A percentile compares a stretch with the other conserved stretches of the same genome.
phyloP scores from a whole-genome alignment of 1,140 invertebrate species.

The Capitella teleta region DNA sequence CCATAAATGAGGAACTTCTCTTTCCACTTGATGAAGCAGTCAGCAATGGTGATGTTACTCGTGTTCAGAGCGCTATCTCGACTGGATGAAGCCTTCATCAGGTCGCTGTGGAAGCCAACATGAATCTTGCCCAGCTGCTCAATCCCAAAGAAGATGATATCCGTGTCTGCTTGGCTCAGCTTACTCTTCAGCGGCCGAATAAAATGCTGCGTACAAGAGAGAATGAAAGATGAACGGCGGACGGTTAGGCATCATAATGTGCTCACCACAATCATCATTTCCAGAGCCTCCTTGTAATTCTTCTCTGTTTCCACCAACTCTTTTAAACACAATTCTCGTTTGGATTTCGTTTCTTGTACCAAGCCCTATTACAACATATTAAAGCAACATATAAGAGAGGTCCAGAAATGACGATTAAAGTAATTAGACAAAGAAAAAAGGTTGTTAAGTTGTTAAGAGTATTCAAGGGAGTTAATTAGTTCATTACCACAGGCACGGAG shows the following conservation, averaged over 20 bases:
- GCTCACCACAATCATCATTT: constrained; percentile 53
- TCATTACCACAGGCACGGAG: neutral
- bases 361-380: no score
- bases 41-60: constrained; percentile 29
- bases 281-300: constrained; percentile 89
- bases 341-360: constrained; percentile 35
- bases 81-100: constrained; percentile 56
- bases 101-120: constrained; percentile 64
- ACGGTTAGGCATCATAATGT: neutral
- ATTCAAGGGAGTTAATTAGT: no score
- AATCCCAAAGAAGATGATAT: constrained; percentile 76
- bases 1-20: constrained; percentile 87
- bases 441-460: no score
- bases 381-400: no score
- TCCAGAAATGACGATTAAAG: no score
- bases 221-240: neutral
- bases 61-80: constrained; percentile 16
- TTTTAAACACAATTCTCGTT: constrained; percentile 87
- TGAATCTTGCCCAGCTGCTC: constrained; percentile 82
- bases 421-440: no score
- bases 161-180: constrained; percentile 61
- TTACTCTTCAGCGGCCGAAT: constrained; percentile 50
- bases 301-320: constrained; percentile 93
- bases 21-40: constrained; percentile 79
- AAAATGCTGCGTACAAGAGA: constrained; percentile 27